Base-by-base conservation (phyloP, 2,113 vertebrate genomes). In the Kryptolebias marmoratus region DNA sequence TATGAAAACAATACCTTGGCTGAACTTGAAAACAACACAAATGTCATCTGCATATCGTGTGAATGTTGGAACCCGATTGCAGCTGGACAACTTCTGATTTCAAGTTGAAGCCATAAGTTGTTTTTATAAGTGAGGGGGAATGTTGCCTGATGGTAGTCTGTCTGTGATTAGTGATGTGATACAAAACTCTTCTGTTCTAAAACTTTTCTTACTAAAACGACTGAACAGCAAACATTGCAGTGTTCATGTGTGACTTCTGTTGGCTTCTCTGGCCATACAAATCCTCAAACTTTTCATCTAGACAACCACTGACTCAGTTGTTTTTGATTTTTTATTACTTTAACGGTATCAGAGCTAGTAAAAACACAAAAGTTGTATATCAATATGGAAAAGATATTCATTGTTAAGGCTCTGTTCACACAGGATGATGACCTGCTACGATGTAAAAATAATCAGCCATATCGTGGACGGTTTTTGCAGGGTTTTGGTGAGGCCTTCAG, bases 221-320 rank as follows among this genome's bases (percentile, higher is more conserved):
- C 58, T 79, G 28, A 77, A 78, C 31, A 32, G 73, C 18, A 1
- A 58, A 68, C 30, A 71, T 69, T 56, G 59, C 64, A 67, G 49
- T 59, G 1, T 78, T 56, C 77, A 60, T 70, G 9, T 77, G 32
- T 82, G 60, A 0, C 32, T 65, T 71, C 52, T 5, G 2, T 63
- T 71, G 52, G 87, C 69, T 67, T 77, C 89, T 89, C 87, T 90
- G 88, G 88, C 78, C 85, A 75, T 39, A 67, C 85, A 62, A 11
- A 79, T 80, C 78, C 66, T 84, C 63, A 44, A 22, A 16, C 1
- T 45, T 44, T 15, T 53, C 22, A 53, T 50, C 39, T 42, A 42
- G 16, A 18, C n/a, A 18, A 18, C 1, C n/a, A 6, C 31, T 61
- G 10, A 22, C 18, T 39, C 30, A 3, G 14, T 39, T 39, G 18